Percentiles rank a stretch among this genome's conserved stretches.
Evolutionary conservation across 1,140 invertebrate species (phyloP).

Genomic region (Periplaneta americana): DNA sequence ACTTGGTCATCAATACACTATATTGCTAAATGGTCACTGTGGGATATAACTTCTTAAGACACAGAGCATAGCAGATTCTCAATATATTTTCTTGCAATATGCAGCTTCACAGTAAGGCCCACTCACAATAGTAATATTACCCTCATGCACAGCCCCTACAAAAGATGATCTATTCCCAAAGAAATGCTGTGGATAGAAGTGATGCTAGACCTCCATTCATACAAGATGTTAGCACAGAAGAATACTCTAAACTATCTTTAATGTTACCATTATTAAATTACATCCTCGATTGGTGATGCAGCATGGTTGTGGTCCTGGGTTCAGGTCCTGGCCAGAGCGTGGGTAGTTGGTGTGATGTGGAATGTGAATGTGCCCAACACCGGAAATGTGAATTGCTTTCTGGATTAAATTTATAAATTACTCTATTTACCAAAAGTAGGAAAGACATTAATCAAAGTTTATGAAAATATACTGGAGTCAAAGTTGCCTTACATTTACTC

Average conservation of each 20-base stretch:
- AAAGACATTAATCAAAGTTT: neutral
- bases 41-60: neutral
- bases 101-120: neutral
- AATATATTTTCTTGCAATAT: neutral
- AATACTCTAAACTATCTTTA: neutral
- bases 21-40: neutral
- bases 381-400: neutral
- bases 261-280: neutral
- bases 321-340: neutral
- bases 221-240: neutral
- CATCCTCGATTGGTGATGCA: neutral
- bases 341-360: neutral
- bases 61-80: neutral
- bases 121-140: neutral
- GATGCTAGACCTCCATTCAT: neutral
- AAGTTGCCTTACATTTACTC: neutral
- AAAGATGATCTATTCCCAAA: neutral
- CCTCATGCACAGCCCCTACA: neutral
- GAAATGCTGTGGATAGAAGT: neutral
- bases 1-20: neutral
- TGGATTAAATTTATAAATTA: neutral
- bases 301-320: neutral
- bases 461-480: neutral
- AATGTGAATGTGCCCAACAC: neutral
- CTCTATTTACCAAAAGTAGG: neutral